These are phyloP conservation scores for Dendronephthya gigantea DNA, from an alignment of 64 coral and sea anemone species.

Conservation along the genomic window DNA sequence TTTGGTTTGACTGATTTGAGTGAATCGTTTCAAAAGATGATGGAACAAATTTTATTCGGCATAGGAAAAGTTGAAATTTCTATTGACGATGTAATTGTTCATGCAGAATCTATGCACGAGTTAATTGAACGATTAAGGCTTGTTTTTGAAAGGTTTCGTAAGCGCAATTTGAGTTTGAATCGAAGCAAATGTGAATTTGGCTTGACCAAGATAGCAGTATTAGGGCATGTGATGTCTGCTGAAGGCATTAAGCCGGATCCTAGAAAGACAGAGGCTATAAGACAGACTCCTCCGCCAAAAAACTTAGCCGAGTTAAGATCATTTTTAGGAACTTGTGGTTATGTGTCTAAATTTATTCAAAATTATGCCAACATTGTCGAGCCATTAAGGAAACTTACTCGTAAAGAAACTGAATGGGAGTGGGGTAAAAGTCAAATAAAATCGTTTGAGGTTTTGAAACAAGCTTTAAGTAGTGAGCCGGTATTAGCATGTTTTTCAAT, in stretches of 20 bases:
- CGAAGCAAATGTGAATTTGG: conserved; percentile 36
- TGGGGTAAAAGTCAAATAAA: neutral
- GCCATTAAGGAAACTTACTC: neutral
- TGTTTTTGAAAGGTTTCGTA: neutral
- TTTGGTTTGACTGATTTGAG: conserved; percentile 41
- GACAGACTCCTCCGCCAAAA: conserved; percentile 32
- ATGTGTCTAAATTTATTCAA: conserved; percentile 30
- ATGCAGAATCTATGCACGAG: conserved; percentile 6
- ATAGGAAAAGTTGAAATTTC: neutral
- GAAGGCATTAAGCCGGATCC: conserved; percentile 32
- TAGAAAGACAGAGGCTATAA: conserved; percentile 32
- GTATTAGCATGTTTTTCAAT: neutral
- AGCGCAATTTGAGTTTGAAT: conserved; percentile 40
- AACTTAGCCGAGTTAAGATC: conserved; percentile 35
- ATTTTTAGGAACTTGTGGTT: conserved; percentile 23
- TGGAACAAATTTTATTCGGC: conserved; percentile 15
- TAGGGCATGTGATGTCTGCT: conserved; percentile 38
- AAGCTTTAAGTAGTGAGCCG: no score
- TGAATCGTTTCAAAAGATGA: conserved; percentile 26
- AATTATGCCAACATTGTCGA: conserved; percentile 20
- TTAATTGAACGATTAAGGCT: neutral
- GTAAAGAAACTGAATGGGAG: neutral
- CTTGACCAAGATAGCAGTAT: neutral
- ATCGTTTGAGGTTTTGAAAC: neutral
- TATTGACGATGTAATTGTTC: conserved; percentile 22